These are phyloP conservation scores for Cosmorhoe ocellata DNA, from an alignment of 2,888 invertebrate species.

Conservation along the genomic window DNA sequence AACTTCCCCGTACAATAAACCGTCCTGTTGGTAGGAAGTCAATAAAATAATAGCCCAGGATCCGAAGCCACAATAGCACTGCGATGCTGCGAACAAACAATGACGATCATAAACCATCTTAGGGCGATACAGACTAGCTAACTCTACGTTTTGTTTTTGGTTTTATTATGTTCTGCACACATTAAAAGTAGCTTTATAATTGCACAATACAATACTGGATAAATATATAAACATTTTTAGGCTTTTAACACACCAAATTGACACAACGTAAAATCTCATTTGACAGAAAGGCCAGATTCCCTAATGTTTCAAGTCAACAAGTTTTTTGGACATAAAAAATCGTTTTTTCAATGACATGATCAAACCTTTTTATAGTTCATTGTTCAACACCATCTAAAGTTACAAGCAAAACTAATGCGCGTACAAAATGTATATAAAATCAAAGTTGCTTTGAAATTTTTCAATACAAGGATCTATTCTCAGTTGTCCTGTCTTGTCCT, in stretches of 20 bases:
- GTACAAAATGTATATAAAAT: slow-evolving; percentile 15
- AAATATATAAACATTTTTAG: no score
- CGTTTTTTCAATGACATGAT: no score
- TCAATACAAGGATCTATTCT: slow-evolving; percentile 31
- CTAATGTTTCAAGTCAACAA: no score
- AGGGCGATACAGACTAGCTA: slow-evolving; percentile 39
- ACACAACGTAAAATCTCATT: no score
- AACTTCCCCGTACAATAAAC: slow-evolving; percentile 50
- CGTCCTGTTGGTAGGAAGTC: slow-evolving; percentile 63
- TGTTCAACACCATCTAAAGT: not conserved
- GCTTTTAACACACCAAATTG: no score
- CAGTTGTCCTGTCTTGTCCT: slow-evolving; percentile 23
- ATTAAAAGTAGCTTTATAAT: no score
- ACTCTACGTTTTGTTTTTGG: slow-evolving; percentile 2
- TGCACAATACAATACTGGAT: no score
- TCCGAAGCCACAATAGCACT: slow-evolving; percentile 52
- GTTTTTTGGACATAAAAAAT: no score
- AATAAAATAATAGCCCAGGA: slow-evolving; percentile 60
- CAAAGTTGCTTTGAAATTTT: slow-evolving; percentile 22
- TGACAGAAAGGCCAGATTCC: no score
- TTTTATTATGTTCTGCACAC: not conserved
- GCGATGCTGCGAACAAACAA: slow-evolving; percentile 52
- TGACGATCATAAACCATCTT: slow-evolving; percentile 62
- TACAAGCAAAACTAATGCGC: not conserved
- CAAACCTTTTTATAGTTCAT: no score